phyloP scores from a whole-genome alignment of 2,113 vertebrate species.

The Piprites chloris region DNA sequence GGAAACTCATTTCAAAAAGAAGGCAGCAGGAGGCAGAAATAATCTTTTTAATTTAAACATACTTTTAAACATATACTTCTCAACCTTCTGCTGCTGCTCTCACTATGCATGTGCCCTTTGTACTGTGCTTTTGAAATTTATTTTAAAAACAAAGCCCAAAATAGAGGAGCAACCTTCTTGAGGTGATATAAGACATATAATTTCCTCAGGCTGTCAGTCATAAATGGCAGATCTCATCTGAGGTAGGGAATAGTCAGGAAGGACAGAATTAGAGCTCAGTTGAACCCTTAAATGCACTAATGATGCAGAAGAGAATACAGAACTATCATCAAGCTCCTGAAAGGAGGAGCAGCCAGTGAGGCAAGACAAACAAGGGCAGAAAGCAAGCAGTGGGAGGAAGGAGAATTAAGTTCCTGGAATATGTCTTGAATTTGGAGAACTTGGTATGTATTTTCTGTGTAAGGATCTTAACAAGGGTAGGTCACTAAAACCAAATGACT shows the following conservation, averaged over 20 bases:
- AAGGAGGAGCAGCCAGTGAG: not conserved
- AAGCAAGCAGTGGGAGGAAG: not conserved
- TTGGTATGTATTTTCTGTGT: not conserved
- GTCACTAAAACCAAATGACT: not conserved
- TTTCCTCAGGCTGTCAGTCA: constrained; percentile 33
- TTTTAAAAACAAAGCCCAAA: not conserved
- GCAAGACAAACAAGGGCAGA: not conserved
- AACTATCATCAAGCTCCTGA: not conserved
- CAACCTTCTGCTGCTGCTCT: not conserved
- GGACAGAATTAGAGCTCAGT: not conserved
- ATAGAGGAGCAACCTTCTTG: not conserved
- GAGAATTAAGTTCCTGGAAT: not conserved
- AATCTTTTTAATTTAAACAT: not conserved
- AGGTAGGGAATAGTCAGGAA: not conserved
- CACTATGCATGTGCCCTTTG: not conserved
- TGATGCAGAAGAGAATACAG: not conserved
- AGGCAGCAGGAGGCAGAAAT: not conserved
- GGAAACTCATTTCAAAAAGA: not conserved
- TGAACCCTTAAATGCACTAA: not conserved
- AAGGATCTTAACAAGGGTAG: not conserved
- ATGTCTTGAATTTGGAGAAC: not conserved
- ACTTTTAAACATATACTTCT: not conserved
- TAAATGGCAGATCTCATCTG: not conserved
- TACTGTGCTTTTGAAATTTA: not conserved
- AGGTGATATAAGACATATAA: not conserved